phyloP scores from a whole-genome alignment of 1,140 invertebrate genomes.

The Drosophila tsacasi region DNA sequence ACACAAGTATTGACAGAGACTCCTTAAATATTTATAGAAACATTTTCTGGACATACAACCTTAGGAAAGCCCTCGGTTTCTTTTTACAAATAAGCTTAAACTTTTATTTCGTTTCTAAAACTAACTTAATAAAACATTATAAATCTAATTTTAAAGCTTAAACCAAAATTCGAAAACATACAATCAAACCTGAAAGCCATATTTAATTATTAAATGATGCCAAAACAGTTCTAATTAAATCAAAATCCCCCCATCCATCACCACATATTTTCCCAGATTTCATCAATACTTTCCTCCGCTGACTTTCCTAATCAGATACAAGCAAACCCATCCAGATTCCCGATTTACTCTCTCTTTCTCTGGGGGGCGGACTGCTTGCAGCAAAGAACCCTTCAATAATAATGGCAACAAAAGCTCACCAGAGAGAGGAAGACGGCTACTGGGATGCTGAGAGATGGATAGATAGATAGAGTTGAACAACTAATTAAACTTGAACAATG shows the following conservation, averaged over 20 bases:
- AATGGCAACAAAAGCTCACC: constrained; percentile 13
- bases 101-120: too few relatives aligned
- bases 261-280: neutral
- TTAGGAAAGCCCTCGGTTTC: neutral
- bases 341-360: constrained; percentile 33
- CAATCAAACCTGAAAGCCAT: too few relatives aligned
- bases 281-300: constrained; percentile 4
- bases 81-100: too few relatives aligned
- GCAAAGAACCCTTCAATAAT: constrained; percentile 23
- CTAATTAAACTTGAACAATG: constrained; percentile 80
- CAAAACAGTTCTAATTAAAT: neutral
- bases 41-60: too few relatives aligned
- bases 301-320: constrained; percentile 22
- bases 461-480: constrained; percentile 62
- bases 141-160: neutral
- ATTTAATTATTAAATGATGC: neutral
- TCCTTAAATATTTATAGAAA: too few relatives aligned
- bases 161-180: neutral
- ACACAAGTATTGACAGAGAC: too few relatives aligned
- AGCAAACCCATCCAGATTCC: constrained; percentile 6
- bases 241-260: neutral
- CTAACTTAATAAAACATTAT: too few relatives aligned
- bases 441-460: constrained; percentile 16
- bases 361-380: neutral
- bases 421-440: constrained; percentile 6